Evolutionary conservation across 2,888 invertebrate genomes (phyloP), one percentile per base, ranked within the genome.

Genomic region (Neuroscelio doddi): DNA sequence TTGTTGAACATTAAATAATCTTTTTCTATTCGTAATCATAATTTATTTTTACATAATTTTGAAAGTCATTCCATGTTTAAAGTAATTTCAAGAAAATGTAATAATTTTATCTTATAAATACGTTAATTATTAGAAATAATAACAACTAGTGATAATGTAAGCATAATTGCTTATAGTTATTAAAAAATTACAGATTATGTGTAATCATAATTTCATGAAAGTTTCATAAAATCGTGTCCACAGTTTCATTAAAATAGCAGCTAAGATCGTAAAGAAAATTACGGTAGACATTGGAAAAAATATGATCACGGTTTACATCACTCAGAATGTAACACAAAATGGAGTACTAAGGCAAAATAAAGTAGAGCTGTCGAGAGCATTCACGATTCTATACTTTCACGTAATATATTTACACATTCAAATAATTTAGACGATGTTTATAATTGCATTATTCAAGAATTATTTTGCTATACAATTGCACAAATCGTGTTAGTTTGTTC

Each of bases 301-400:
- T 59, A 63, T 63, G 67, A 67, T 67, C 67, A 63, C 56, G 67
- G 63, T 67, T 63, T 59, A 63, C 67, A 59, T 67, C 67, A 67
- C 59, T 67, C 67, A 62, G 41, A 21, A 58, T 42, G 42, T 65
- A 65, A 65, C 65, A 59, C 59, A 47, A 55, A 52, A 42, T 21
- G 12, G 53, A 62, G 66, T 57, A 55, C 61, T 62, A 29, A 66
- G 58, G 57, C 52, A 53, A 45, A 27, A 30, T 39, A 52, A 57
- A 65, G 65, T 53, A 52, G 51, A 47, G 47, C 55, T 39, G 58
- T 59, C 64, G 59, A 59, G 64, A 51, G 39, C 47, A 44, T 49
- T 56, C 61, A 52, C 56, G 56, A 61, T 10, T 61, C 61, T 59
- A 56, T 21, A 57, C 66, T 62, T 62, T 53, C 53, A 66, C 21